Percentiles rank a stretch among this genome's conserved stretches.
Conservation (phyloP, 2,113 vertebrate genomes). For the Pygathrix nemaeus region DNA sequence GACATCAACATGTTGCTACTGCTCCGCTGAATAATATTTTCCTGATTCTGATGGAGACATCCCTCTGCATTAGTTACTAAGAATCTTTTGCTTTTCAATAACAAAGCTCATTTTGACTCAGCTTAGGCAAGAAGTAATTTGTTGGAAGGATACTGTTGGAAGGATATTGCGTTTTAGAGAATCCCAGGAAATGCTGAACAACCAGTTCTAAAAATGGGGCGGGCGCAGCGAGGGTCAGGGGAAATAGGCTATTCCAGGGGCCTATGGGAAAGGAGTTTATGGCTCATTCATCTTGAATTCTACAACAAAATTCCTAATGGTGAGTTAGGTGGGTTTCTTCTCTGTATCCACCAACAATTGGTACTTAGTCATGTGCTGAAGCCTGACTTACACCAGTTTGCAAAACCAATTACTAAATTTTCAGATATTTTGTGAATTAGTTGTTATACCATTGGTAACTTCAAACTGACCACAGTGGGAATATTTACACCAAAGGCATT, state of each 20-base stretch:
- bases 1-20: background rate
- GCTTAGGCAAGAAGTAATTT: background rate
- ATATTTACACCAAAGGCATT: background rate
- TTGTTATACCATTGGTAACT: background rate
- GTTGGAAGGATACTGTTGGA: background rate
- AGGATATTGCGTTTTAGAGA: background rate
- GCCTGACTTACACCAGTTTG: background rate
- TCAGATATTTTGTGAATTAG: background rate
- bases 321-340: background rate
- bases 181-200: background rate
- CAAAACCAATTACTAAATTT: background rate
- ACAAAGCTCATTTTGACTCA: background rate
- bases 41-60: background rate
- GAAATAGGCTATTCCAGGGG: background rate
- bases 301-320: background rate
- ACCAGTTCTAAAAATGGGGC: background rate
- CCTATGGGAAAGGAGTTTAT: background rate
- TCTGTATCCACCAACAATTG: background rate
- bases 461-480: background rate
- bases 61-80: background rate
- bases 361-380: background rate
- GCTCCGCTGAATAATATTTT: background rate
- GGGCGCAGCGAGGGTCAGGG: fast-evolving
- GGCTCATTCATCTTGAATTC: background rate
- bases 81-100: constrained; percentile 4